Evolutionary conservation across 2,113 vertebrate species (phyloP), one percentile per base, ranked within the genome.

Genomic region (Spermophilus dauricus): DNA sequence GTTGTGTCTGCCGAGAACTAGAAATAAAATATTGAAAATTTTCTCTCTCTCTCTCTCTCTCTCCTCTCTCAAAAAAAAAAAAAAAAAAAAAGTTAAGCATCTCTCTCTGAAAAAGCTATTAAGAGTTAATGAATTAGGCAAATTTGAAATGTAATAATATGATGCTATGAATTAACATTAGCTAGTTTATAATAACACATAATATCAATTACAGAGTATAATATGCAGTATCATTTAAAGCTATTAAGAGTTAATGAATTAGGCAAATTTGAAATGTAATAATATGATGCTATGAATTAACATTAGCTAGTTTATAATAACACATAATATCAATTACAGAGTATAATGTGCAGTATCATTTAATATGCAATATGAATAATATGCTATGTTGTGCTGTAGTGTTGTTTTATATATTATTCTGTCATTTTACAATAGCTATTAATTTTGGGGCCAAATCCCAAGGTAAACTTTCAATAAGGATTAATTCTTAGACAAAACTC

Each of bases 351-450:
- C 42, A 73, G 48, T 24, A 39, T 24, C 22, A 13, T 61, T 45
- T 16, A 69, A 73, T 48, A 48, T 58, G 26, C 26, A 78, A 75
- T 37, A n/a, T 51, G 12, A 26, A 53, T 77, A 78, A 58, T 32
- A 20, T 39, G n/a, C 11, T 78, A 72, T 70, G 26, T 45, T 45
- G 87, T 11, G 13, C 7, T 92, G 34, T 45, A 67, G 9, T 81
- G 32, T 63, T 77, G 75, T n/a, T 63, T 61, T 61, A 77, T 53
- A 65, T 14, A 30, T 37, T 32, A 30, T 8, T 67, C 30, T 80
- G 8, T 28, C 51, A 89, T 82, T 96, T 91, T 88, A 82, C 81
- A 94, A 86, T 72, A 51, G 1, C 24, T 86, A 83, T 56, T 90
- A 34, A 77, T 75, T 80, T 90, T 87, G 82, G 48, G 20, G 32